These are phyloP conservation scores for Zingel zingel DNA, from an alignment of 2,113 vertebrate genomes.

Conservation along the genomic window DNA sequence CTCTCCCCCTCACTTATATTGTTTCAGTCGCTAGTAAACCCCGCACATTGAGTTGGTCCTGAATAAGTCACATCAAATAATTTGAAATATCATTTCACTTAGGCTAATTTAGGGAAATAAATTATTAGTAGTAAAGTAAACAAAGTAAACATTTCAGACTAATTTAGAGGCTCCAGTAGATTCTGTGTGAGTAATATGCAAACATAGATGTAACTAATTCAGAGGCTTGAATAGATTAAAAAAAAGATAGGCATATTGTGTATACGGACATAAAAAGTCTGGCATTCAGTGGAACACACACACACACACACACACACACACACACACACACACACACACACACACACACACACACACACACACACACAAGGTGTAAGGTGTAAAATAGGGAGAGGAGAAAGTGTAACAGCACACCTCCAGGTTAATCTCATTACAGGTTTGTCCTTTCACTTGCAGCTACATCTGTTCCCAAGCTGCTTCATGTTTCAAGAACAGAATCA, in stretches of 20 bases:
- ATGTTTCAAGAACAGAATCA: conserved; percentile 45
- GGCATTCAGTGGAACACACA: background rate
- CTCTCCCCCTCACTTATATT: no score
- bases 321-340: background rate
- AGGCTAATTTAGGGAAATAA: background rate
- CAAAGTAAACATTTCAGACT: background rate
- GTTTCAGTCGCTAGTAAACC: no score
- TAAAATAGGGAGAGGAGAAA: conserved; percentile 28
- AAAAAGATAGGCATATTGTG: background rate
- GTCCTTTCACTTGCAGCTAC: conserved; percentile 60
- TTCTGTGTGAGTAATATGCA: background rate
- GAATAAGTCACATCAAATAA: background rate
- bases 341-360: background rate
- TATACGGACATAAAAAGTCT: background rate
- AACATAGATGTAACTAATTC: background rate
- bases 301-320: background rate
- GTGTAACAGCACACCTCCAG: conserved; percentile 51
- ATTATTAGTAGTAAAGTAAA: no score
- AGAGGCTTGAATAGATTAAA: background rate
- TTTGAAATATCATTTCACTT: background rate
- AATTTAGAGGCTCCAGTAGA: background rate
- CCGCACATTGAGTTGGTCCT: background rate
- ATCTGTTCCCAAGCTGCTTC: conserved; percentile 57
- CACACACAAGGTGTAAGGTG: conserved; percentile 2
- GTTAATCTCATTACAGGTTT: conserved; percentile 40